Base-by-base conservation (phyloP, 2,113 vertebrate genomes). In the Microcebus murinus region DNA sequence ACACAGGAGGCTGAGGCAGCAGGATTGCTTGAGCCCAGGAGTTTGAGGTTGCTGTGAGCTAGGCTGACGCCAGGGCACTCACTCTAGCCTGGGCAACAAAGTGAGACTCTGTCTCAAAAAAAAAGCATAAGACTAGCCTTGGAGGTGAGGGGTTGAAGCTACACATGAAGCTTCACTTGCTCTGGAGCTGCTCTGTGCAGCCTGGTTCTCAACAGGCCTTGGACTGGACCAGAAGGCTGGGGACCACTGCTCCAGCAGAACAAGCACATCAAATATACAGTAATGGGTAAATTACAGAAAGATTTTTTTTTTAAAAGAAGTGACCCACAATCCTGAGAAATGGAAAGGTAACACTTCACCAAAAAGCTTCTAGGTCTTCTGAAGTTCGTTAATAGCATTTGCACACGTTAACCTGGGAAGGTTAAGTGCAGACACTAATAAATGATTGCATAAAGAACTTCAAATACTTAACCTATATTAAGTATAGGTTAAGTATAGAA, bases 401-500 rank as follows among this genome's bases (percentile, higher is more conserved):
- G 65, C 6, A 67, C 83, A 85, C 57, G 85, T 82, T 70, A 74
- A 84, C 74, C 85, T 39, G 68, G 39, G 70, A 12, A 96, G 91
- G 87, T 87, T 83, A 92, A 92, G 45, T 17, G 57, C 74, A 77
- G 91, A 85, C 57, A 89, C 14, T 55, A 74, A 42, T 68, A 94
- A 93, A 90, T 93, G 31, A 34, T n/a, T n/a, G n/a, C n/a, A n/a
- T n/a, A n/a, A n/a, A 96, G 87, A 83, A 42, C 95, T 70, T 82
- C 88, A 95, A 88, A 85, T 79, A 76, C 85, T 52, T 79, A 91
- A 84, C 87, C 68, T 27, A 7, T 13, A 59, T 80, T 55, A 42
- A n/a, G n/a, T n/a, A n/a, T n/a, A n/a, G n/a, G n/a, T n/a, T n/a
- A n/a, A n/a, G n/a, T n/a, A n/a, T n/a, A n/a, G n/a, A 93, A 90